Evolutionary conservation across 2,113 vertebrate genomes (phyloP).

Genomic region (Dipodomys ordii): DNA sequence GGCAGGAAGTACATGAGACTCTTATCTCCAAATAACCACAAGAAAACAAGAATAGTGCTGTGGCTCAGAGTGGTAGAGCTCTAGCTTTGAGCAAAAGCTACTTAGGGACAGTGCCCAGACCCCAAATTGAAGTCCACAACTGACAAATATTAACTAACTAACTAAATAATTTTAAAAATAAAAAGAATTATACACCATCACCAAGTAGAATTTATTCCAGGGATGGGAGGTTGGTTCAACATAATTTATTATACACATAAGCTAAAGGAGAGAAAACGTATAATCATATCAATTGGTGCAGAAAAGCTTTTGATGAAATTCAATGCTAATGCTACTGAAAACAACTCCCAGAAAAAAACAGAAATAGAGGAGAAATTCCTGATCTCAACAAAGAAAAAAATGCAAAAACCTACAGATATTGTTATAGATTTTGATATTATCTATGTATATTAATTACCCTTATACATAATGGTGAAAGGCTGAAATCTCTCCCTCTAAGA

Average conservation of each 20-base stretch:
- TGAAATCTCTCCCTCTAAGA: not conserved
- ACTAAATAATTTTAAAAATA: not conserved
- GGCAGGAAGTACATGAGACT: no score
- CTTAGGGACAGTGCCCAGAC: no score
- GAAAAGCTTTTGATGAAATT: slow-evolving; percentile 15
- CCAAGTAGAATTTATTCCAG: not conserved
- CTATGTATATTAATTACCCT: no score
- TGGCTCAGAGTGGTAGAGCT: no score
- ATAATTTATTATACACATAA: not conserved
- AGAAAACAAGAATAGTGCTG: no score
- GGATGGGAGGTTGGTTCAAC: not conserved
- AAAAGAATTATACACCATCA: not conserved
- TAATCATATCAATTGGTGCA: not conserved
- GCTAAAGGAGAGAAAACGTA: not conserved
- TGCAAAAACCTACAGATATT: not conserved
- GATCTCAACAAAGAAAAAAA: not conserved
- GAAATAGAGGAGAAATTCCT: not conserved
- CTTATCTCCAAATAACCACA: no score
- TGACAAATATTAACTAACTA: no score
- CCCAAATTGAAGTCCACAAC: no score
- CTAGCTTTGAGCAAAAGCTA: no score
- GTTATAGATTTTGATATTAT: no score
- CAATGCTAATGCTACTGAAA: not conserved
- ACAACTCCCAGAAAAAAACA: not conserved
- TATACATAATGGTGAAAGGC: not conserved